Evolutionary conservation across 2,113 vertebrate species (phyloP).

Genomic region (Gallinago jamesoni): DNA sequence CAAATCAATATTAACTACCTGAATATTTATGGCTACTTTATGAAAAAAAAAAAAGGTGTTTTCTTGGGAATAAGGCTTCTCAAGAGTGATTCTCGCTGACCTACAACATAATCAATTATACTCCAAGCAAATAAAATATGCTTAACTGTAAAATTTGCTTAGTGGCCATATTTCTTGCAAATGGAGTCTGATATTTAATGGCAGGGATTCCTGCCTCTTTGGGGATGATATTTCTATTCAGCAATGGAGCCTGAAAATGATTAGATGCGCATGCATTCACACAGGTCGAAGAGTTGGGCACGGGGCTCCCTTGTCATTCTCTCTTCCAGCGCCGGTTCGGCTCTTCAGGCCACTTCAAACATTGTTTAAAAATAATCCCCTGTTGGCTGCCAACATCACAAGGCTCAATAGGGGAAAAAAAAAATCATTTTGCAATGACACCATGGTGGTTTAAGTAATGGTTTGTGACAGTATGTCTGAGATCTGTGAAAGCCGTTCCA

Average conservation of each 20-base stretch:
- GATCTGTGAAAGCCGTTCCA: neutral
- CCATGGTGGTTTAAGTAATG: neutral
- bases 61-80: neutral
- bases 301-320: neutral
- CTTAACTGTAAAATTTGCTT: neutral
- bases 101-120: neutral
- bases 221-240: neutral
- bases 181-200: neutral
- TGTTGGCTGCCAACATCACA: slow-evolving; percentile 15
- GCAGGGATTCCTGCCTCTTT: neutral
- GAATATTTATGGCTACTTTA: neutral
- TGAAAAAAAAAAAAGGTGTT: neutral
- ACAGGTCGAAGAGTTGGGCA: neutral
- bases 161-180: neutral
- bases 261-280: neutral
- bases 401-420: neutral
- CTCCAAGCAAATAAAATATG: neutral
- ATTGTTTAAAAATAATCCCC: slow-evolving; percentile 17
- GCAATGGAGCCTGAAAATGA: neutral
- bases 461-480: slow-evolving; percentile 33
- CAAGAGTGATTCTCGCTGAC: neutral
- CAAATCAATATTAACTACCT: neutral
- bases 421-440: slow-evolving; percentile 7
- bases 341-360: neutral
- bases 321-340: fast-evolving